Conservation (phyloP, 2,888 invertebrate species). For the Ptilodon capucinus region DNA sequence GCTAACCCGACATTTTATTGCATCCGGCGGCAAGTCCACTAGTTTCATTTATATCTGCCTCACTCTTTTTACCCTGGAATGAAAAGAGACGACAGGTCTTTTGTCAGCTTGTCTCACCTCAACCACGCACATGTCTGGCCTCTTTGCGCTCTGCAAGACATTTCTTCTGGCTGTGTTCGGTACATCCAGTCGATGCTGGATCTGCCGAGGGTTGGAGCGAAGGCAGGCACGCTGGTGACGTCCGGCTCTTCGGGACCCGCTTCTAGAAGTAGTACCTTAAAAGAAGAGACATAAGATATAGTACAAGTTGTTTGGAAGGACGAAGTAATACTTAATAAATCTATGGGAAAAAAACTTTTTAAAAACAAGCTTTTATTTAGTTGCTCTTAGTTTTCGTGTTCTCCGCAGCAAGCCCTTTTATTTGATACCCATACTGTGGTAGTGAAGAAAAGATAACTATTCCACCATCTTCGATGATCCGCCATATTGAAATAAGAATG, state of each 20-base stretch:
- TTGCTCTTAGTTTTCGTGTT: no score
- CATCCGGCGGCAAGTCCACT: no score
- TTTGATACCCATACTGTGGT: no score
- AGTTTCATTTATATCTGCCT: neutral
- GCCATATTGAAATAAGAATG: no score
- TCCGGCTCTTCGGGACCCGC: constrained; percentile 87
- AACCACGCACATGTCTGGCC: constrained; percentile 83
- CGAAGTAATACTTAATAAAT: no score
- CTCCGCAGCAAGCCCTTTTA: no score
- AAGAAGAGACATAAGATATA: constrained; percentile 6
- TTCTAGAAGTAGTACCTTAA: constrained; percentile 84
- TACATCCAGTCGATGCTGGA: constrained; percentile 88
- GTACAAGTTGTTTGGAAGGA: no score
- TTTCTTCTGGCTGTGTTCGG: constrained; percentile 84
- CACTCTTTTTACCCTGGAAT: neutral
- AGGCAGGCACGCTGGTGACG: constrained; percentile 85
- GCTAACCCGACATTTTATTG: no score
- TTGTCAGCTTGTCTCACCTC: constrained; percentile 56
- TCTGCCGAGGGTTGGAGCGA: constrained; percentile 82
- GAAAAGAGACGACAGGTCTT: neutral
- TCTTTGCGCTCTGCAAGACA: constrained; percentile 82
- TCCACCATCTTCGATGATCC: no score
- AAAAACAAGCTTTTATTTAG: no score
- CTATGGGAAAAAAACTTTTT: no score
- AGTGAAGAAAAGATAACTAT: no score